These are phyloP conservation scores for Marasmarcha lunaedactyla DNA, from an alignment of 2,888 invertebrate genomes.

Conservation along the genomic window DNA sequence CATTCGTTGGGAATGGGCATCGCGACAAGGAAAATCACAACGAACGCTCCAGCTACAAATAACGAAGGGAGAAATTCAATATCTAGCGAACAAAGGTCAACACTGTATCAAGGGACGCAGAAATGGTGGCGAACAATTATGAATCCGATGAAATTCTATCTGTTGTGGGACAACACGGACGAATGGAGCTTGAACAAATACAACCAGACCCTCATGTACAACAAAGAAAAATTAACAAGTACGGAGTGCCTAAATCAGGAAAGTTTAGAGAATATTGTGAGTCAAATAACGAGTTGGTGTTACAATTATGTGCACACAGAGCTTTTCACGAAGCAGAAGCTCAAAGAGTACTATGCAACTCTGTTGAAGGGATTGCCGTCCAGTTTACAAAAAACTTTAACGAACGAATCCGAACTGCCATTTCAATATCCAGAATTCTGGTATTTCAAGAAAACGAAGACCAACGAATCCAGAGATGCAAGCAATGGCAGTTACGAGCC, in stretches of 20 bases:
- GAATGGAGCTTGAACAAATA: slow-evolving; percentile 4
- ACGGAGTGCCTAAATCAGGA: slow-evolving; percentile 3
- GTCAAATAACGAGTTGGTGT: slow-evolving; percentile 6
- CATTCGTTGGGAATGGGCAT: slow-evolving; percentile 2
- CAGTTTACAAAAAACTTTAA: no score
- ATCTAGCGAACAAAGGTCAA: slow-evolving; percentile 1
- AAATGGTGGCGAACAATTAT: not conserved
- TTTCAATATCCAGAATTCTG: no score
- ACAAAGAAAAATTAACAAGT: slow-evolving; percentile 1
- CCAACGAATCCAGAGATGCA: no score
- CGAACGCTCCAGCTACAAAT: not conserved
- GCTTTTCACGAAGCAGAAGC: slow-evolving; percentile 9
- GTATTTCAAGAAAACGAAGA: no score
- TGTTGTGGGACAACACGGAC: not conserved
- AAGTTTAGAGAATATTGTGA: slow-evolving; percentile 1
- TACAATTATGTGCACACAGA: slow-evolving; percentile 5
- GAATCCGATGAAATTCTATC: slow-evolving; percentile 1
- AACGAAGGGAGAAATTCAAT: slow-evolving; percentile 1
- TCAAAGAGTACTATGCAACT: not conserved
- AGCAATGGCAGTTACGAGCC: no score
- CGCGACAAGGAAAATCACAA: not conserved
- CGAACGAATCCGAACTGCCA: no score
- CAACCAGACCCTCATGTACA: slow-evolving; percentile 3
- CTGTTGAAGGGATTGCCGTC: no score
- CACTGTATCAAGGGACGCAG: not conserved